These are phyloP conservation scores for Carlito syrichta DNA, from an alignment of 2,113 vertebrate genomes.

Conservation along the genomic window DNA sequence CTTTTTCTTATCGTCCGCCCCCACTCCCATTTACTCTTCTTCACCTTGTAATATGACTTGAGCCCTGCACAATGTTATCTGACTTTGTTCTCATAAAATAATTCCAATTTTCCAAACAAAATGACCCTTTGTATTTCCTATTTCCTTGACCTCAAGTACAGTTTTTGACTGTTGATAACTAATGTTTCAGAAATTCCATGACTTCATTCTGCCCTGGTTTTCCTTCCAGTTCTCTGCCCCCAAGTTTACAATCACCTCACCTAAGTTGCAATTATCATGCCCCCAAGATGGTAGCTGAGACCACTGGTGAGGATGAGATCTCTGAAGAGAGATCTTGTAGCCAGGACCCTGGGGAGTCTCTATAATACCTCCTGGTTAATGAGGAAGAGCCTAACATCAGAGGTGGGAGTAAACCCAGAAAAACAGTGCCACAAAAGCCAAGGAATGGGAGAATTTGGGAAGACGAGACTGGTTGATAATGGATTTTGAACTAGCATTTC, in stretches of 20 bases:
- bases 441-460: neutral
- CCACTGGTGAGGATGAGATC: neutral
- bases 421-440: neutral
- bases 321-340: neutral
- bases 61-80: neutral
- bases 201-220: neutral
- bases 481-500: neutral
- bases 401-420: neutral
- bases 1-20: neutral
- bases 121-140: neutral
- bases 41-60: neutral
- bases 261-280: neutral
- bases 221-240: neutral
- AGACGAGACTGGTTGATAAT: neutral
- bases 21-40: neutral
- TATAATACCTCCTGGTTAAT: neutral
- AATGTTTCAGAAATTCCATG: neutral
- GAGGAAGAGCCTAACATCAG: neutral
- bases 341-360: neutral
- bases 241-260: neutral
- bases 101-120: neutral
- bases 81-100: neutral
- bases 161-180: neutral
- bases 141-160: neutral
- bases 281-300: neutral